Percentiles rank a stretch among this genome's conserved stretches.
These are phyloP conservation scores for Drosophila ficusphila DNA, from an alignment of 1,140 invertebrate genomes.

Conservation along the genomic window DNA sequence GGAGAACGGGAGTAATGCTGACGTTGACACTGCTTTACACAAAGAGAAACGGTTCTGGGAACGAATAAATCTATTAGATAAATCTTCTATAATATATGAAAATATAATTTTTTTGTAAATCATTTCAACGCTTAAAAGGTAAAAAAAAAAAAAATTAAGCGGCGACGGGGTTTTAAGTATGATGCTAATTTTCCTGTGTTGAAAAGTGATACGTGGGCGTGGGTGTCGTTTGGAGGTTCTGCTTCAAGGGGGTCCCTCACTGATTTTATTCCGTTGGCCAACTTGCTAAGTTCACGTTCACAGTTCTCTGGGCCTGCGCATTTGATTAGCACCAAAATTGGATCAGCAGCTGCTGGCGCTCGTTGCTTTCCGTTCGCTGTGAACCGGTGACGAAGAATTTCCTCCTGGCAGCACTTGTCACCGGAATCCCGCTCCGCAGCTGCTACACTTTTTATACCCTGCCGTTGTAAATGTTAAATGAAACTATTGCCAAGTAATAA, in stretches of 20 bases:
- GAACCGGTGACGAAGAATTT: conserved; percentile 12
- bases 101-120: too few relatives aligned
- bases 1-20: conserved; percentile 33
- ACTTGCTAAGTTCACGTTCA: conserved; percentile 35
- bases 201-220: conserved; percentile 15
- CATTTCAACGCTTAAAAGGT: too few relatives aligned
- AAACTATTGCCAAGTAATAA: too few relatives aligned
- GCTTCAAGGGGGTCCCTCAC: background rate
- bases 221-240: background rate
- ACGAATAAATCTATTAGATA: too few relatives aligned
- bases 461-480: background rate
- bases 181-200: background rate
- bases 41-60: too few relatives aligned
- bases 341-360: conserved; percentile 40
- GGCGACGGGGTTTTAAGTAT: too few relatives aligned
- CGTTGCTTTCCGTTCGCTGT: conserved; percentile 14
- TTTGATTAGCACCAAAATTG: conserved; percentile 50
- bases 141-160: too few relatives aligned
- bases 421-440: conserved; percentile 1
- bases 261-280: conserved; percentile 35
- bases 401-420: conserved; percentile 24
- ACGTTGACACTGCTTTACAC: conserved; percentile 44
- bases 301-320: conserved; percentile 26
- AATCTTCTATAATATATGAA: too few relatives aligned
- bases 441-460: background rate